A percentile compares a stretch with the other conserved stretches of the same genome.
phyloP scores from a whole-genome alignment of 1,140 invertebrate genomes.

The Dysdera silvatica region DNA sequence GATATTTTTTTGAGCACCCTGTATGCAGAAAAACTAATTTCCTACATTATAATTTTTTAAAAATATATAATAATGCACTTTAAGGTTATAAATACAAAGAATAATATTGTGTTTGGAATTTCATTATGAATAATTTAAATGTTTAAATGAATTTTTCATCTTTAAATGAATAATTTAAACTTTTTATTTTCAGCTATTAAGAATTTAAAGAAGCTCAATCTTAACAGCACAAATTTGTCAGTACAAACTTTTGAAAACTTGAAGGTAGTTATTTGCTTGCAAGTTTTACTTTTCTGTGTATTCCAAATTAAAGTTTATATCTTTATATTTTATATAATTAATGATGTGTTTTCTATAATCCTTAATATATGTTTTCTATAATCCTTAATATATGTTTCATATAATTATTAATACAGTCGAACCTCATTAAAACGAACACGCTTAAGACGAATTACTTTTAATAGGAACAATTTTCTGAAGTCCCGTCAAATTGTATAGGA shows the following conservation, averaged over 20 bases:
- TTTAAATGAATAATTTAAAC: conserved; percentile 6
- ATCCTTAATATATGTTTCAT: not conserved
- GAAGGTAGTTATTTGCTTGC: conserved; percentile 46
- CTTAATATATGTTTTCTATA: not conserved
- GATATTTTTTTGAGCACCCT: not conserved
- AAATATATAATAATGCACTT: not conserved
- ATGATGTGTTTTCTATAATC: no score
- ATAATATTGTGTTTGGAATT: not conserved
- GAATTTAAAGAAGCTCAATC: conserved; percentile 66
- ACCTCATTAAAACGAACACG: no score
- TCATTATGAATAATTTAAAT: not conserved
- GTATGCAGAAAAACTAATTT: not conserved
- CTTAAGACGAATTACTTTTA: no score
- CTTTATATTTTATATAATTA: not conserved
- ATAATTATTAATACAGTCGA: no score
- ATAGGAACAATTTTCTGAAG: no score
- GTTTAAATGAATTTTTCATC: not conserved
- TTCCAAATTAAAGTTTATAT: not conserved
- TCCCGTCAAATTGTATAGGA: not conserved
- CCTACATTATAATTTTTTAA: not conserved
- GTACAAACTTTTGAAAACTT: conserved; percentile 67
- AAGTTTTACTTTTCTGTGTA: no score
- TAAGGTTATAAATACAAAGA: not conserved
- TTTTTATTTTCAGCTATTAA: conserved; percentile 59
- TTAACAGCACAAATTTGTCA: conserved; percentile 76